Conservation (phyloP, 2,797 vertebrate genomes). For the Petrocephalus sullivani region DNA sequence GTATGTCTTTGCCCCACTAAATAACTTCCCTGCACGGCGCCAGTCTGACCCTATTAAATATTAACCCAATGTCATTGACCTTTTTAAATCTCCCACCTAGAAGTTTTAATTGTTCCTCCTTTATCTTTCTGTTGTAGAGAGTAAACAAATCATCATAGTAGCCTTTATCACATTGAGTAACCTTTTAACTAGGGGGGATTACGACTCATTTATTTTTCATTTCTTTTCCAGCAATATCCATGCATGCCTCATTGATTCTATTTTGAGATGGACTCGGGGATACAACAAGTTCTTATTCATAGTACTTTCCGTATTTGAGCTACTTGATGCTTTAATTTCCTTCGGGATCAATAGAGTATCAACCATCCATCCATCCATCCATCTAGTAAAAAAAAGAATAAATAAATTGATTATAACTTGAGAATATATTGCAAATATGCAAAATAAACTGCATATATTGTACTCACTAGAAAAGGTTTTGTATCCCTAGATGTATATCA, state of each 20-base stretch:
- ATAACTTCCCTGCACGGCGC: constrained; percentile 35
- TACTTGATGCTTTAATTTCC: too few relatives aligned
- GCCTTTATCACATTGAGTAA: constrained; percentile 81
- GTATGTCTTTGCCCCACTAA: neutral
- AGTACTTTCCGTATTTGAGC: constrained; percentile 46
- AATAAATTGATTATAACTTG: neutral
- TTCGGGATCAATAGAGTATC: too few relatives aligned
- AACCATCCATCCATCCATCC: too few relatives aligned
- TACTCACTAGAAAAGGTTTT: neutral
- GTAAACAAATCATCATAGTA: constrained; percentile 88
- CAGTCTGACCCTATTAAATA: constrained; percentile 71
- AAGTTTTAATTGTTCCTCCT: constrained; percentile 84
- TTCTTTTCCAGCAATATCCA: constrained; percentile 73
- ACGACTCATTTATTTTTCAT: constrained; percentile 85
- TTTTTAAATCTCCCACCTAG: constrained; percentile 79
- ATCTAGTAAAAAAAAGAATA: neutral
- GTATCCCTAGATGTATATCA: constrained; percentile 38
- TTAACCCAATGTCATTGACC: constrained; percentile 72
- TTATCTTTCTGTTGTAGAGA: constrained; percentile 82
- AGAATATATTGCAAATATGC: neutral
- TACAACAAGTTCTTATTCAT: constrained; percentile 91
- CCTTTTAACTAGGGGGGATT: constrained; percentile 79
- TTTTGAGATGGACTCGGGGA: constrained; percentile 91
- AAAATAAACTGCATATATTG: neutral
- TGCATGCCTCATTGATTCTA: constrained; percentile 98